Base-by-base conservation (phyloP, 2,113 vertebrate species). In the Equus przewalskii region DNA sequence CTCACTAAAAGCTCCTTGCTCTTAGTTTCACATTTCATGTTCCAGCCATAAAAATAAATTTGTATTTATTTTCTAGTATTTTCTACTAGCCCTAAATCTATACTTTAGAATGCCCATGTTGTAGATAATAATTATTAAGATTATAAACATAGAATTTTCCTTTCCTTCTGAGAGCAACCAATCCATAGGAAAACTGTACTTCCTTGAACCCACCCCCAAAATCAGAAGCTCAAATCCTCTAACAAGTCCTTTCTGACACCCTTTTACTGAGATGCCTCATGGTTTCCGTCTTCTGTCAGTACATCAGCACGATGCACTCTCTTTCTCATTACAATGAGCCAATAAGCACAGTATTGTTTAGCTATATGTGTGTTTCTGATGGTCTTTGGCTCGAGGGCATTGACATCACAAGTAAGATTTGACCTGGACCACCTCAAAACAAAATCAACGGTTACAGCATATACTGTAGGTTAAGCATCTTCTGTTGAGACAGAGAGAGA, bases 351-450 rank as follows among this genome's bases (percentile, higher is more conserved):
- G 62, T 24, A 81, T 62, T 94, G 16, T 92, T 83, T 58, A 95
- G 41, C 26, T 58, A 21, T 12, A 79, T 11, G 16, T 86, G 2
- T 33, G 44, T 60, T 91, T 15, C 26, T 89, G 28, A 82, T 41
- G 12, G 33, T 82, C 58, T 94, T 60, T 93, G 33, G 24, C 30
- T 58, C 16, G n/a, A 92, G 36, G 54, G 7, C 60, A 62, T 13
- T 91, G 62, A 89, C 22, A 76, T 58, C 14, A 80, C 28, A 96
- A 94, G 65, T 89, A 82, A 82, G 33, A 82, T 78, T 75, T 87
- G 54, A 90, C 7, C 7, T 78, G 33, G 56, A 82, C 56, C 54
- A 85, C 8, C 46, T 94, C 33, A 65, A 73, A 93, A 82, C 30
- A 95, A 84, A 95, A 56, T 64, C 28, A 89, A 91, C n/a, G 14